Evolutionary conservation across 2,888 invertebrate genomes (phyloP), one percentile per base, ranked within the genome.

Genomic region (Odiellus spinosus): DNA sequence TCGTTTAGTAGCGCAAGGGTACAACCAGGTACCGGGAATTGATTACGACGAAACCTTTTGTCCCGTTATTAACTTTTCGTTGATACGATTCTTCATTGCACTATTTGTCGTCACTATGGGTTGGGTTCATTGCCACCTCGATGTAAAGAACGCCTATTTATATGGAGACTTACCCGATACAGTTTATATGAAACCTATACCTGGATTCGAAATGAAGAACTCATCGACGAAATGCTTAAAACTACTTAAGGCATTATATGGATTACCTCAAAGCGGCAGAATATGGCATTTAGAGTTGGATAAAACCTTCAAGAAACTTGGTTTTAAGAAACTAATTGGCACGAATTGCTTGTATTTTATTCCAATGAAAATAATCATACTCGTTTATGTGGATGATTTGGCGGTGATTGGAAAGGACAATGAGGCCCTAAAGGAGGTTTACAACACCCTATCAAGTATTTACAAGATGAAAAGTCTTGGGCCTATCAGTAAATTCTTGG

Each of bases 111-210:
- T 14, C 11, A 18, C 15, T 2, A 4, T 36, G 2, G 38, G 19
- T 4, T 47, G 47, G 47, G 5, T 17, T 3, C 38, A 47, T 39
- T 17, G 19, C 5, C 47, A 43, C 5, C 18, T 26, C 3, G 47
- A 43, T 32, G 38, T 47, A 43, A 47, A 47, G 38, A 39, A 39
- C 38, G 43, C 43, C 14, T 47, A 47, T 38, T 20, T 47, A 5
- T 47, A 47, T 18, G 42, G 40, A 14, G 2, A 12, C 12, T 39
- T 45, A 36, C 14, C 19, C n/a, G 19, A 33, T 20, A n/a, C 3
- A 1, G 41, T 46, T 34, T 41, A 15, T 14, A 46, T 46, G 46
- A 6, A 32, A 3, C 42, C 40, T 34, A 35, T 36, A 20, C 35
- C 18, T 11, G 42, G 44, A 15, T 45, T 21, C 19, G 6, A 18